Percentiles rank a stretch among this genome's conserved stretches.
These are phyloP conservation scores for Boleophthalmus pectinirostris DNA, from an alignment of 2,113 vertebrate genomes.

Conservation along the genomic window DNA sequence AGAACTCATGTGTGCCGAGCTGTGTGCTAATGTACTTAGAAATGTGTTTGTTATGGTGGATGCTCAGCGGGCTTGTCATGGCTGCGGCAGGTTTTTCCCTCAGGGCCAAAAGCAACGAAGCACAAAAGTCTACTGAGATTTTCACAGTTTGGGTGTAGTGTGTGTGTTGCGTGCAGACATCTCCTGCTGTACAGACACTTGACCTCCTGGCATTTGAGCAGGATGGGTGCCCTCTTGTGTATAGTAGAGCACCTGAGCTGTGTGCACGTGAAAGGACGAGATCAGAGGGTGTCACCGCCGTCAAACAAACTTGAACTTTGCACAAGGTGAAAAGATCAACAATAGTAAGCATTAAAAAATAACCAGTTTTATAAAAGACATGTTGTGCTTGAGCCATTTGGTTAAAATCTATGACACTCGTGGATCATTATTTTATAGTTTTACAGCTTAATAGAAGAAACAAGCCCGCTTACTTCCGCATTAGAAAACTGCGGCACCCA, in stretches of 20 bases:
- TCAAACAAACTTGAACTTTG: slow-evolving; percentile 37
- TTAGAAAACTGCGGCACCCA: too few species aligned
- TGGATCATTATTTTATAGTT: too few species aligned
- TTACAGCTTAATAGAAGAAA: too few species aligned
- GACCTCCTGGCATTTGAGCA: slow-evolving; percentile 14
- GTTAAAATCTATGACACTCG: too few species aligned
- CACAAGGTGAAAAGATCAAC: slow-evolving; percentile 56
- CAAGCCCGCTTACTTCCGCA: too few species aligned
- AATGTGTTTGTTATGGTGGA: neutral
- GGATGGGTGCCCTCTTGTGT: slow-evolving; percentile 8
- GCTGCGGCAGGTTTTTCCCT: slow-evolving; percentile 24
- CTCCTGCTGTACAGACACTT: slow-evolving; percentile 23
- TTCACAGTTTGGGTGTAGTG: slow-evolving; percentile 13
- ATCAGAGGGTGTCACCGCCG: slow-evolving; percentile 20
- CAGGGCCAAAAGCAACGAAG: slow-evolving; percentile 28
- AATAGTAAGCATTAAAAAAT: neutral
- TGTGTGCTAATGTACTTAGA: neutral
- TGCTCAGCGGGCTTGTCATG: slow-evolving; percentile 9
- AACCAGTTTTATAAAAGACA: too few species aligned
- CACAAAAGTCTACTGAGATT: slow-evolving; percentile 29
- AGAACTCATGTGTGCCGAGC: neutral
- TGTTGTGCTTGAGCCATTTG: too few species aligned
- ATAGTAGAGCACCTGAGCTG: neutral
- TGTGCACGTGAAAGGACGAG: slow-evolving; percentile 18
- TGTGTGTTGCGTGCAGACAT: neutral